Evolutionary conservation across 2,888 invertebrate species (phyloP).

Genomic region (Chalcis sispes): DNA sequence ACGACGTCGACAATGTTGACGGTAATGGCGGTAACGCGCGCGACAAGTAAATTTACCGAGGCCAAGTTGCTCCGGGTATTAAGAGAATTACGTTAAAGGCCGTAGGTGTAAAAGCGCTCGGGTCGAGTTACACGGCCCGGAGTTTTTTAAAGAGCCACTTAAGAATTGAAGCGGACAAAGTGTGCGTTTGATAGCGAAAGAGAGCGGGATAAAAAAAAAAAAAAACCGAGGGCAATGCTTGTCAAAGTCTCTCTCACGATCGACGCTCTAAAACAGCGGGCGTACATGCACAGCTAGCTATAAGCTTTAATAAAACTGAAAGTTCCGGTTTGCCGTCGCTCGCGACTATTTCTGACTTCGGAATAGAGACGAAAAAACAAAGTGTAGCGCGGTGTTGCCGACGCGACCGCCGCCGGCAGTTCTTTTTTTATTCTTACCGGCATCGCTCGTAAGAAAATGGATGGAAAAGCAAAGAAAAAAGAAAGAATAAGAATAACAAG

Average conservation of each 20-base stretch:
- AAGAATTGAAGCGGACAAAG: conserved; percentile 32
- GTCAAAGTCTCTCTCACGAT: conserved; percentile 45
- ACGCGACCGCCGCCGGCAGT: too few relatives aligned
- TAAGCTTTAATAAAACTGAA: conserved; percentile 14
- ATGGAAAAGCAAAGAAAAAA: not conserved
- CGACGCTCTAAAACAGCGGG: conserved; percentile 38
- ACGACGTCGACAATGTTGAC: too few relatives aligned
- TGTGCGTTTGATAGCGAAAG: not conserved
- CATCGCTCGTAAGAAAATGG: conserved; percentile 32
- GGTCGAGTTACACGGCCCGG: not conserved
- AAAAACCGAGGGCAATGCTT: too few relatives aligned
- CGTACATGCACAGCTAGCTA: not conserved
- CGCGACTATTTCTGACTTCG: not conserved
- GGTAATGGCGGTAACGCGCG: conserved; percentile 13
- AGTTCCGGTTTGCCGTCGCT: conserved; percentile 14
- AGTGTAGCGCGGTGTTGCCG: conserved; percentile 9
- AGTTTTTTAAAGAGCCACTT: conserved; percentile 42
- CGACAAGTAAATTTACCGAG: conserved; percentile 48
- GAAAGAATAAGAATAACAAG: not conserved
- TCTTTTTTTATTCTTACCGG: not conserved
- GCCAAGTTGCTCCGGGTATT: conserved; percentile 11
- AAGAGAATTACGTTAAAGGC: conserved; percentile 42
- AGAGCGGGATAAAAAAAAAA: too few relatives aligned
- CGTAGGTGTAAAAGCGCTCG: conserved; percentile 36
- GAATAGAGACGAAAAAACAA: not conserved